phyloP scores from a whole-genome alignment of 1,140 invertebrate genomes.

The Heliothis subflexa region DNA sequence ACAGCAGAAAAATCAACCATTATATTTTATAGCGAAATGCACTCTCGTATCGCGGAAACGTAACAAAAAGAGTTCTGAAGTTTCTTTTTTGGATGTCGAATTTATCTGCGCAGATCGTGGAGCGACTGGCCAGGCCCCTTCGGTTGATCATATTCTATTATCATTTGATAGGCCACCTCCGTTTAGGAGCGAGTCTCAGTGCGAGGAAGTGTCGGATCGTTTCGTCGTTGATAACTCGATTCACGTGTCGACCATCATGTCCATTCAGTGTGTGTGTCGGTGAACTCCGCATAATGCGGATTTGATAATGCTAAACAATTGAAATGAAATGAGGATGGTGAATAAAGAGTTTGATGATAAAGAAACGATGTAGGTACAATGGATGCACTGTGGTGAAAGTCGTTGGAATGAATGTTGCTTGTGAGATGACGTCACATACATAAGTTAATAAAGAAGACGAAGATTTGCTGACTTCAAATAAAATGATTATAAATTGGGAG shows the following conservation, averaged over 20 bases:
- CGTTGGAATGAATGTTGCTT: too few species aligned
- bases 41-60: constrained; percentile 42
- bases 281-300: constrained; percentile 49
- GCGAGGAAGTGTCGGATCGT: constrained; percentile 65
- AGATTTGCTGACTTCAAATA: too few species aligned
- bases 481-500: too few species aligned
- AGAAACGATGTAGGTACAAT: too few species aligned
- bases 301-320: constrained; percentile 2
- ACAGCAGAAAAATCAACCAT: constrained; percentile 50
- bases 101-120: constrained; percentile 68
- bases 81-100: constrained; percentile 37
- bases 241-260: constrained; percentile 57
- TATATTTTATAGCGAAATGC: constrained; percentile 52
- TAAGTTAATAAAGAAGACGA: too few species aligned
- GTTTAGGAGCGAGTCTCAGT: constrained; percentile 76
- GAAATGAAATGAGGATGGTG: neutral
- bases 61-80: constrained; percentile 28
- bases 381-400: too few species aligned
- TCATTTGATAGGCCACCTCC: constrained; percentile 82
- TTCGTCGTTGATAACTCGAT: constrained; percentile 62
- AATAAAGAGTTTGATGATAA: neutral
- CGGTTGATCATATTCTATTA: constrained; percentile 71
- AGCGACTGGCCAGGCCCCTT: constrained; percentile 76
- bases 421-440: too few species aligned
- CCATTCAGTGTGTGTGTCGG: constrained; percentile 59